Evolutionary conservation across 30 jellyfish, hydroid and myxozoan species (phyloP), one percentile per base, ranked within the genome.

Genomic region (Catostylus mosaicus): DNA sequence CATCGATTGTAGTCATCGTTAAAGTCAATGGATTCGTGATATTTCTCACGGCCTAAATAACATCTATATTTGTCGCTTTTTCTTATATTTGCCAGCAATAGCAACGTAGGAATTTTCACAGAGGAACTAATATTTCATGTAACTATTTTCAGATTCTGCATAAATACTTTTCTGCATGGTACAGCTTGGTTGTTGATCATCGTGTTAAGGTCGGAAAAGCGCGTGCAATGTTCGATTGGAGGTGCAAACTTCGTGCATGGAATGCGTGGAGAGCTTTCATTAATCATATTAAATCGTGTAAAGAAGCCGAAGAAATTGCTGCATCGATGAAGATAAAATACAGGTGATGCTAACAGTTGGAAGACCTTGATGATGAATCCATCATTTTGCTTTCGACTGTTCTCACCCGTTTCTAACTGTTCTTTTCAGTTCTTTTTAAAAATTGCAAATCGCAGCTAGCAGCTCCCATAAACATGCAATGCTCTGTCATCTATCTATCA

Each of bases 241-340:
- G 88, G 38, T 79, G 96, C 77, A 92, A 85, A 52, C 82, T 92
- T 1, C 91, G 95, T 12, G 95, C 98, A 5, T 92, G 98, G 98
- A 86, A 92, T 43, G 96, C 98, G 22, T 92, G 98, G 98, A 71
- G 85, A 47, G 94, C 96, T 11, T 92, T 85, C 72, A 71, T 85
- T 30, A 57, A 88, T 12, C 60, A 57, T 38, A 40, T 92, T 12
- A 80, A 59, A 36, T 85, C 94, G 11, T 54, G 80, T 54, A 62
- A 86, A 36, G 96, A 86, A 32, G 96, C 98, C 46, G 87, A 86
- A 31, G 91, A 71, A 18, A 78, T 87, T 30, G 95, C 94, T 26
- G 68, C 51, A 0, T 73, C 88, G 1, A 30, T 85, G 84, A 85
- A 86, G 45, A 83, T 76, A 32, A 78, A 67, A 66, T 87, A 78